phyloP scores from a whole-genome alignment of 1,140 invertebrate species.

The Lordiphosa collinella region DNA sequence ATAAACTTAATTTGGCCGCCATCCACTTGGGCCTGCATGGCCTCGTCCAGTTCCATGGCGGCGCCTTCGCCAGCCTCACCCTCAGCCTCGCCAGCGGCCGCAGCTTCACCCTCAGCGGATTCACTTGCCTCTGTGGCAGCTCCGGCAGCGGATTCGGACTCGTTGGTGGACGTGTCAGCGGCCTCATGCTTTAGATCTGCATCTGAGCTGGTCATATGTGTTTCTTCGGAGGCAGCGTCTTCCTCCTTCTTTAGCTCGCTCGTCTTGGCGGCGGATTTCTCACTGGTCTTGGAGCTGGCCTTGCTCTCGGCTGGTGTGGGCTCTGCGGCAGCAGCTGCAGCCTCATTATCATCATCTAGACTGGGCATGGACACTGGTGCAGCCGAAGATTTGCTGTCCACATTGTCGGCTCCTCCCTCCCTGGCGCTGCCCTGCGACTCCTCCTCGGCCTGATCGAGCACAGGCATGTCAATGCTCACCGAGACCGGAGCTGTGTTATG shows the following conservation, averaged over 20 bases:
- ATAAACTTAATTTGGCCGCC: slow-evolving; percentile 79
- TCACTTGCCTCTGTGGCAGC: slow-evolving; percentile 36
- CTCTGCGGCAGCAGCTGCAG: slow-evolving; percentile 32
- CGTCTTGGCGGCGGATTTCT: neutral
- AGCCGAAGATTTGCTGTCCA: slow-evolving; percentile 35
- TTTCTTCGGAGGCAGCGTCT: slow-evolving; percentile 12
- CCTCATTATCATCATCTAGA: slow-evolving; percentile 75
- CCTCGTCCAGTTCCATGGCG: slow-evolving; percentile 78
- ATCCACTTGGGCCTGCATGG: slow-evolving; percentile 77
- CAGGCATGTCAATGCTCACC: slow-evolving; percentile 78
- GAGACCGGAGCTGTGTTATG: slow-evolving; percentile 65
- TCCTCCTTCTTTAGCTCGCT: slow-evolving; percentile 12
- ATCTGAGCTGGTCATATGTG: neutral
- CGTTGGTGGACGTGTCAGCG: slow-evolving; percentile 32
- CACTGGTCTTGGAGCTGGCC: slow-evolving; percentile 3
- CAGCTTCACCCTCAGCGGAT: slow-evolving; percentile 28
- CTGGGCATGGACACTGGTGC: slow-evolving; percentile 78
- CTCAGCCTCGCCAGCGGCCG: slow-evolving; percentile 36
- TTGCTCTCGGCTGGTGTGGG: neutral
- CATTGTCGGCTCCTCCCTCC: slow-evolving; percentile 15
- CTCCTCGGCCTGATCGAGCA: slow-evolving; percentile 73
- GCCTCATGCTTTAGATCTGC: slow-evolving; percentile 25
- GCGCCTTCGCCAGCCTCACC: slow-evolving; percentile 62
- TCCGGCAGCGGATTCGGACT: slow-evolving; percentile 38
- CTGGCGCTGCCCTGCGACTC: slow-evolving; percentile 56